Evolutionary conservation across 1,140 invertebrate species (phyloP), one percentile per base, ranked within the genome.

Genomic region (Eriocheir sinensis): DNA sequence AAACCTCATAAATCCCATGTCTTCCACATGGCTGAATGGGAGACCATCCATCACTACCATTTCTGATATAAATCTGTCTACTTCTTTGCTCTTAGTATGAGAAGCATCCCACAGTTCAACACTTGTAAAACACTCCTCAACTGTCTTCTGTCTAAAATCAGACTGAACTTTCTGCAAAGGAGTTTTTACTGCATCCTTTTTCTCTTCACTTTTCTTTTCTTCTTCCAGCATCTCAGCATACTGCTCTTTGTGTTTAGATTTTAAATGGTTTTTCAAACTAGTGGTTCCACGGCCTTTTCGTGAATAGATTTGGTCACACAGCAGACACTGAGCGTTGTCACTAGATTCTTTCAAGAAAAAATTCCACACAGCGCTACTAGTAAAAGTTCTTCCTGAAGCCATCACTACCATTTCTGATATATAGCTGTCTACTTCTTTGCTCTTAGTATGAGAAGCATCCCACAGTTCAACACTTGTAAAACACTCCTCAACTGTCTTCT

Each of bases 1-100:
- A 15, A 94, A 36, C n/a, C 88, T 81, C 80, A 91, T 91, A 38
- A 94, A 94, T 32, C 94, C 40, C 36, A 86, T 30, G 88, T 91
- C 94, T 79, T 94, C 94, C 32, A 93, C 92, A 86, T 93, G 83
- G n/a, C 80, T 60, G 41, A 95, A 95, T 4, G 88, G 88, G 30
- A 94, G 53, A 90, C 80, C 86, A 94, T 94, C 93, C 44, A 94
- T 80, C 36, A 94, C 86, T 72, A 94, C 6, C 93, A 94, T 94
- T 53, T 94, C 93, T 41, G 36, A 60, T 17, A 91, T 90, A 36
- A 4, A n/a, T 40, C 72, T 94, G 48, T 94, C 93, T 8, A 91
- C 34, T 92, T 79, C 72, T 94, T 94, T 91, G 27, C 27, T 41
- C 44, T 36, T 93, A 6, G 81, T 15, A 93, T 44, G 30, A 86